Percentiles rank a stretch among this genome's conserved stretches.
Conservation (phyloP, 2,797 vertebrate genomes). For the Netta rufina region DNA sequence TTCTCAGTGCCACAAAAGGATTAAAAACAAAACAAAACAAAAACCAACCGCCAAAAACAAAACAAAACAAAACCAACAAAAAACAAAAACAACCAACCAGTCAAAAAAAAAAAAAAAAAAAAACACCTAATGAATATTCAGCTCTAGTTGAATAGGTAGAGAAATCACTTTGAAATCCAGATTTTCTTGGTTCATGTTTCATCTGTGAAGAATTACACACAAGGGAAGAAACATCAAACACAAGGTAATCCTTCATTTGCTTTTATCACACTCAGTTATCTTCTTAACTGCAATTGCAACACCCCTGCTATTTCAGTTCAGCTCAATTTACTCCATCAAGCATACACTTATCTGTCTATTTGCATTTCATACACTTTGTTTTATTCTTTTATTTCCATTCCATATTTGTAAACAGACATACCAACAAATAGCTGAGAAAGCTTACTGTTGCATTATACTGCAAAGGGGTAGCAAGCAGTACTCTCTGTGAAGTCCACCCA, state of each 20-base stretch:
- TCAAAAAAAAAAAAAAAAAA: background rate
- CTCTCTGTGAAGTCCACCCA: background rate
- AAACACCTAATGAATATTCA: background rate
- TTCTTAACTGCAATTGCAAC: conserved; percentile 41
- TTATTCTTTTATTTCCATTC: conserved; percentile 27
- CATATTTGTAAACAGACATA: background rate
- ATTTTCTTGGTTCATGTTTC: conserved; percentile 36
- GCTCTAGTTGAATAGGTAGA: background rate
- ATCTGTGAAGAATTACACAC: conserved; percentile 15
- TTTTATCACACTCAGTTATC: background rate
- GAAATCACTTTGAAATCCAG: conserved; percentile 47
- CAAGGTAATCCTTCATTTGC: conserved; percentile 49
- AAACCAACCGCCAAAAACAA: background rate
- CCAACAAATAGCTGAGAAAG: background rate
- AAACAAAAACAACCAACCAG: background rate
- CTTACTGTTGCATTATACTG: background rate
- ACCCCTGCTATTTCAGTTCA: conserved; percentile 36
- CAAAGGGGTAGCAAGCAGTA: background rate
- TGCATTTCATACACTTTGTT: conserved; percentile 4
- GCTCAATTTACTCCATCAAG: conserved; percentile 28
- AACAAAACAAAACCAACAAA: background rate
- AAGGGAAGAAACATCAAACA: conserved; percentile 39
- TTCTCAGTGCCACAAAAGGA: background rate
- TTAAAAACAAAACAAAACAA: background rate
- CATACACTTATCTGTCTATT: background rate